Base-by-base conservation (phyloP, 37 sponge, comb jelly and placozoan species). In the Beroe ovata region DNA sequence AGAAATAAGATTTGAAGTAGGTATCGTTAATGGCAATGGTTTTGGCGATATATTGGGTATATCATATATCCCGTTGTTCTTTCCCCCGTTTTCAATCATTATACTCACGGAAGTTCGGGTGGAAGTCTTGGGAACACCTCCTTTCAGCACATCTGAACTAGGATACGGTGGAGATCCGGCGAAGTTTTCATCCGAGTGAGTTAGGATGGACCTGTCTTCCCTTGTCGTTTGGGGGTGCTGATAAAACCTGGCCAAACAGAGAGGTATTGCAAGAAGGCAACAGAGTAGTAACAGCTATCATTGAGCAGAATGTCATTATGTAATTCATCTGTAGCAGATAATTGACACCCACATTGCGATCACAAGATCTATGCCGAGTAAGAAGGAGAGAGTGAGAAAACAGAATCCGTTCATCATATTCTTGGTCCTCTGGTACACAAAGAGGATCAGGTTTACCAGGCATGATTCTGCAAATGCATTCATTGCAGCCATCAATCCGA, bases 221-320 rank as follows among this genome's bases (percentile, higher is more conserved):
- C 84, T 11, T 42, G 84, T 77, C 4, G 54, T 77, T 40, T 77
- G 84, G 47, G 84, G 84, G 38, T 77, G 84, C 47, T 2, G 41
- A 42, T 77, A 77, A 29, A 77, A 77, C 84, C 84, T 77, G 28
- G n/a, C n/a, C n/a, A n/a, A n/a, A n/a, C n/a, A n/a, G n/a, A n/a
- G n/a, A n/a, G n/a, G n/a, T n/a, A n/a, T n/a, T n/a, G n/a, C n/a
- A n/a, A n/a, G n/a, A n/a, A n/a, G n/a, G n/a, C n/a, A n/a, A n/a
- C n/a, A n/a, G n/a, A n/a, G n/a, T n/a, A n/a, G n/a, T n/a, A n/a
- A n/a, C n/a, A n/a, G n/a, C n/a, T n/a, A n/a, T n/a, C n/a, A n/a
- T n/a, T n/a, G n/a, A n/a, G n/a, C n/a, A n/a, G n/a, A n/a, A n/a
- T n/a, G n/a, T n/a, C n/a, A n/a, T n/a, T n/a, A n/a, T n/a, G n/a